A percentile compares a stretch with the other conserved stretches of the same genome.
phyloP scores from a whole-genome alignment of 2,797 vertebrate species.

The Huso huso region DNA sequence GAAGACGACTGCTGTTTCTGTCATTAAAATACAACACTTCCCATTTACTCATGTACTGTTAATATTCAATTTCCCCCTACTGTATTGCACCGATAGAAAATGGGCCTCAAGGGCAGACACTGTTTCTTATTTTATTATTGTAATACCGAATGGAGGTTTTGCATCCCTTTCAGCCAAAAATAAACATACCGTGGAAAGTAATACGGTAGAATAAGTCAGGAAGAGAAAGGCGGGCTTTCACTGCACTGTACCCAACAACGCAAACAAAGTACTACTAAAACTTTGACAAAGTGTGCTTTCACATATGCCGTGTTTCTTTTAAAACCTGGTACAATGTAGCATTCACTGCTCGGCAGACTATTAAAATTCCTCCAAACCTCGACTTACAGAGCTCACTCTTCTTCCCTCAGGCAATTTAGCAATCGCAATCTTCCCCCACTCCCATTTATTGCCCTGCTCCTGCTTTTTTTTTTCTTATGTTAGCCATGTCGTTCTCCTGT shows the following conservation, averaged over 20 bases:
- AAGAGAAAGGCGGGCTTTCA: slow-evolving; percentile 16
- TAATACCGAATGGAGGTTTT: background rate
- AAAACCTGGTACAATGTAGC: slow-evolving; percentile 24
- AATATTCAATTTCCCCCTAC: too few species aligned
- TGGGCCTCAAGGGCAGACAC: background rate
- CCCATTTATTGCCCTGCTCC: too few species aligned
- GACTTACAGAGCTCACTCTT: slow-evolving; percentile 5
- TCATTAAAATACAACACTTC: too few species aligned
- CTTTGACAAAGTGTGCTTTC: background rate
- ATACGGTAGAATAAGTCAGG: slow-evolving; percentile 25
- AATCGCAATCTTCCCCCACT: background rate
- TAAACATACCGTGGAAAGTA: background rate
- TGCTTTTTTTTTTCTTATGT: too few species aligned
- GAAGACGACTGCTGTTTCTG: too few species aligned
- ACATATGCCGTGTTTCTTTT: background rate
- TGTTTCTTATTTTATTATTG: background rate
- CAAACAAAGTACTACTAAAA: background rate
- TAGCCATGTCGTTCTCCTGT: too few species aligned
- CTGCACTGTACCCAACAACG: slow-evolving; percentile 17
- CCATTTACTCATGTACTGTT: too few species aligned
- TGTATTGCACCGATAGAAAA: background rate
- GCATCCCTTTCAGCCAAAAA: background rate
- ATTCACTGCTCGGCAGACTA: slow-evolving; percentile 24
- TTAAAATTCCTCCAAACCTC: slow-evolving; percentile 27
- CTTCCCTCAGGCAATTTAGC: background rate